Base-by-base conservation (phyloP, 1,140 invertebrate genomes). In the Pogonomyrmex barbatus region DNA sequence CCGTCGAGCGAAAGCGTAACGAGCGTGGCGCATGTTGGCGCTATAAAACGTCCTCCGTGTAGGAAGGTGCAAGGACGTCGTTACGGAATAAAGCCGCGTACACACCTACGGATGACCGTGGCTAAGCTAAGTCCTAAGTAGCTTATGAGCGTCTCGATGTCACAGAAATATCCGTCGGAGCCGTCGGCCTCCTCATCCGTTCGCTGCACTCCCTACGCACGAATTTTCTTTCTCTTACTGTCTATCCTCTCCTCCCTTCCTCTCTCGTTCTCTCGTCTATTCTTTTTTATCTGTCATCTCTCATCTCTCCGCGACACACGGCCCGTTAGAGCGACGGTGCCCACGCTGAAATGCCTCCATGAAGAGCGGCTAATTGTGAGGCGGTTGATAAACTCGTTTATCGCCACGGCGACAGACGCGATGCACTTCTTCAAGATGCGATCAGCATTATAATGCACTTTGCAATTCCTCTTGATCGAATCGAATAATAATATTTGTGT, bases 41-140 rank as follows among this genome's bases (percentile, higher is more conserved):
- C 88, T 91, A 89, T 92, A 89, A 92, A 90, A 91, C 85, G 87
- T 92, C 82, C 89, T 92, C 87, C 85, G 85, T 90, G 91, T 91
- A 83, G 78, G 88, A 90, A 87, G 88, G 70, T 73, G 88, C 90
- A 92, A 93, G 90, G 91, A 92, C 91, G 87, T 88, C 87, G 88
- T 91, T 90, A 87, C 58, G 77, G 87, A 81, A 86, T 87, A 77
- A 89, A 86, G 54, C 82, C 39, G 50, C 71, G 82, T 85, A 79
- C 89, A 88, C 88, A 88, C 81, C 68, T 50, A 88, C 78, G 78
- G 54, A 52, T 30, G 45, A 39, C 65, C 68, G 75, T 63, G 54
- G 60, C 52, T 77, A 36, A 71, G 30, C 78, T 70, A 83, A 70
- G 84, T 88, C 77, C 86, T 84, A 91, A 88, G 85, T 89, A 89